These are phyloP conservation scores for Drosophila kepulauana DNA, from an alignment of 1,140 invertebrate species.

Conservation along the genomic window DNA sequence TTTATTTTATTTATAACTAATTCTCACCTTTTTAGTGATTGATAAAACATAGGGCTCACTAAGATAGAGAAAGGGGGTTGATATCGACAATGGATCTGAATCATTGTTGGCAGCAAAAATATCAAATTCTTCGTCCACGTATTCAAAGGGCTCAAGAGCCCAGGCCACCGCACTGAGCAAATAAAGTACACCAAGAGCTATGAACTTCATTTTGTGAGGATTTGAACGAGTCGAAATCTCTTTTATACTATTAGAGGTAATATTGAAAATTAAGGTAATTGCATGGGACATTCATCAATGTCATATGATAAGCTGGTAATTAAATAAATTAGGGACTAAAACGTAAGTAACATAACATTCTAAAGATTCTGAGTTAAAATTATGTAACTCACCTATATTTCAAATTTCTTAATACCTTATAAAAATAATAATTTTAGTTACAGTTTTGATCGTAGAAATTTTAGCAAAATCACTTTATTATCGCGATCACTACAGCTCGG, in stretches of 20 bases:
- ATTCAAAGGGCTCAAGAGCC: neutral
- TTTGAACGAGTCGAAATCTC: neutral
- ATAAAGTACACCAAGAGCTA: constrained; percentile 8
- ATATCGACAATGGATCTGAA: neutral
- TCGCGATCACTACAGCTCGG: too few relatives aligned
- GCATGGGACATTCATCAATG: constrained; percentile 24
- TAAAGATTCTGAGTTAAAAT: too few relatives aligned
- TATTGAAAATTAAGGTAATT: constrained; percentile 11
- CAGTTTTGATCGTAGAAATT: too few relatives aligned
- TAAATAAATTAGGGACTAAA: neutral
- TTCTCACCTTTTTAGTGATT: neutral
- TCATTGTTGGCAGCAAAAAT: neutral
- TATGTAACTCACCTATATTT: too few relatives aligned
- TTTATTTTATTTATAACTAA: neutral
- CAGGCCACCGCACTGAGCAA: constrained; percentile 19
- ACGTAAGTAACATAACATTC: too few relatives aligned
- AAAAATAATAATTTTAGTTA: too few relatives aligned
- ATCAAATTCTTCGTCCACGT: neutral
- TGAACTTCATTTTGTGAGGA: constrained; percentile 37
- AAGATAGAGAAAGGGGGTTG: neutral
- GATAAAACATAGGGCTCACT: neutral
- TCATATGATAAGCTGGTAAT: constrained; percentile 13
- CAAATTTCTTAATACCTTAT: too few relatives aligned
- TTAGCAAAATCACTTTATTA: too few relatives aligned
- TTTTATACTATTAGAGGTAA: constrained; percentile 24